Conservation (phyloP, 1,140 invertebrate species). For the Orchestia grillus region DNA sequence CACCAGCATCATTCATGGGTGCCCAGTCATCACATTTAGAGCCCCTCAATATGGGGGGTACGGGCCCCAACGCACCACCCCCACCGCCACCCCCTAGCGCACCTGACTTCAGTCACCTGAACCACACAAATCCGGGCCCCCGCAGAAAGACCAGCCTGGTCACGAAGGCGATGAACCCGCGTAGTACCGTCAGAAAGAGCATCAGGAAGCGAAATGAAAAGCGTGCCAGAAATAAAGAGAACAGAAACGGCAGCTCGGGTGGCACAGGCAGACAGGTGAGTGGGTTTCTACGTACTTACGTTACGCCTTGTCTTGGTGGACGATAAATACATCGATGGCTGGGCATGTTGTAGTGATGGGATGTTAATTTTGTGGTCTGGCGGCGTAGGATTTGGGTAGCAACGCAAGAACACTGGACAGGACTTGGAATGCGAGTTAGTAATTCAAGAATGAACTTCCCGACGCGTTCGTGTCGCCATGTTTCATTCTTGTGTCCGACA, state of each 20-base stretch:
- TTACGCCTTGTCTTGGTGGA: too few relatives aligned
- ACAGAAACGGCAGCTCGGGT: background rate
- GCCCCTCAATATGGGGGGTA: background rate
- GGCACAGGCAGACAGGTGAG: background rate
- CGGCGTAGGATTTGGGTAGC: too few relatives aligned
- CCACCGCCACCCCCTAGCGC: background rate
- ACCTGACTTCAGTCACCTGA: constrained; percentile 13
- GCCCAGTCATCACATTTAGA: constrained; percentile 27
- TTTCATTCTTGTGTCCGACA: too few relatives aligned
- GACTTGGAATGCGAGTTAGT: too few relatives aligned
- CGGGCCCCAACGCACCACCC: background rate
- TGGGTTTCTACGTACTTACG: background rate
- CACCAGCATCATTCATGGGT: background rate
- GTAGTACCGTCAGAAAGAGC: background rate
- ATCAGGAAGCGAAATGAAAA: constrained; percentile 4
- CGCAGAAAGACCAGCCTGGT: constrained; percentile 10
- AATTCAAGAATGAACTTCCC: too few relatives aligned
- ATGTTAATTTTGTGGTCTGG: too few relatives aligned
- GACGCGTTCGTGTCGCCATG: too few relatives aligned
- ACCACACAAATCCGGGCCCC: background rate
- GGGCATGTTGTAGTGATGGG: too few relatives aligned
- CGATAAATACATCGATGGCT: too few relatives aligned
- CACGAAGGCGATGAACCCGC: constrained; percentile 40
- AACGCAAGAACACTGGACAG: too few relatives aligned
- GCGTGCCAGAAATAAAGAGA: background rate